A percentile compares a stretch with the other conserved stretches of the same genome.
Evolutionary conservation across 2,888 invertebrate species (phyloP).

Genomic region (Drosophila neutralis): DNA sequence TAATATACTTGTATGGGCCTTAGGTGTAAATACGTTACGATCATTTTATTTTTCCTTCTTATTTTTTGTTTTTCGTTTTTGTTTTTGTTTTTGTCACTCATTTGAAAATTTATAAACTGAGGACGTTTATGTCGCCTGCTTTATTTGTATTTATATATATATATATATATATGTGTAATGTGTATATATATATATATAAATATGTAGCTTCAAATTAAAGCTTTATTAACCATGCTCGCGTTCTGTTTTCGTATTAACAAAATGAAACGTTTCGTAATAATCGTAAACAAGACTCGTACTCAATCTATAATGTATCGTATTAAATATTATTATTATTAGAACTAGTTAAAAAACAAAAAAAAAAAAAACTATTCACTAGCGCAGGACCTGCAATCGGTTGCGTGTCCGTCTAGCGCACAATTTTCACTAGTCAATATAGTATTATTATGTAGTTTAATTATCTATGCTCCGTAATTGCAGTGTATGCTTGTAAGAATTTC

Average conservation of each 20-base stretch:
- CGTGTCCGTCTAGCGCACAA: constrained; percentile 34
- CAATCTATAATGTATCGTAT: constrained; percentile 58
- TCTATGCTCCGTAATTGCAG: constrained; percentile 34
- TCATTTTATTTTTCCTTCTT: constrained; percentile 2
- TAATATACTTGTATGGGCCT: constrained; percentile 65
- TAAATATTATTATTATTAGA: constrained; percentile 38
- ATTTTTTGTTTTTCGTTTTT: constrained; percentile 26
- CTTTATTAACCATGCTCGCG: constrained; percentile 84
- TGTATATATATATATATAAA: constrained; percentile 65
- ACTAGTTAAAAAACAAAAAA: constrained; percentile 56
- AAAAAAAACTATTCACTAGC: constrained; percentile 36
- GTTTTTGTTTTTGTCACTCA: constrained; percentile 74
- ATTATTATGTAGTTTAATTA: constrained; percentile 31
- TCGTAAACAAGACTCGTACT: constrained; percentile 61
- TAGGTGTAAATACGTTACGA: constrained; percentile 61
- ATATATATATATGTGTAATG: constrained; percentile 10
- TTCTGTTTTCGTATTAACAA: constrained; percentile 83
- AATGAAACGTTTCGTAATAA: constrained; percentile 78
- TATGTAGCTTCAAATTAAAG: constrained; percentile 84
- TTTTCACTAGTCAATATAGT: constrained; percentile 40
- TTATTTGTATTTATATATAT: constrained; percentile 27
- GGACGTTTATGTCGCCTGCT: constrained; percentile 65
- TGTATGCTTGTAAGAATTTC: constrained; percentile 52
- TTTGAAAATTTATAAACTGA: constrained; percentile 83
- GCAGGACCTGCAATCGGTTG: constrained; percentile 29